These are phyloP conservation scores for Gephyroberyx darwinii DNA, from an alignment of 2,797 vertebrate genomes.

Conservation along the genomic window DNA sequence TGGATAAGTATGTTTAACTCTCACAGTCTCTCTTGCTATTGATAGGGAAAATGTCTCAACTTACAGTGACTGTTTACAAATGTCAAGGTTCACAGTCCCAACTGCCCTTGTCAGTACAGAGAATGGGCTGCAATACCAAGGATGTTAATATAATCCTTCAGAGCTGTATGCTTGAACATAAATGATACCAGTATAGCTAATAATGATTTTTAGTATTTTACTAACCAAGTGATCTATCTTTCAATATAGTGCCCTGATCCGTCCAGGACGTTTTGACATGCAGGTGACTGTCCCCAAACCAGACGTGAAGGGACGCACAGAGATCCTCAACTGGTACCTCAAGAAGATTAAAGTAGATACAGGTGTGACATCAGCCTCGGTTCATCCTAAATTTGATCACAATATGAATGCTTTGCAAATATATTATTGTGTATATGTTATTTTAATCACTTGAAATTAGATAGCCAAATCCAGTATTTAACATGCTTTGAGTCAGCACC, in stretches of 20 bases:
- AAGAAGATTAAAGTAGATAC: conserved; percentile 96
- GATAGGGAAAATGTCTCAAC: conserved; percentile 2
- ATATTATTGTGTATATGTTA: background rate
- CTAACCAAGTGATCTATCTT: conserved; percentile 4
- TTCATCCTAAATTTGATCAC: background rate
- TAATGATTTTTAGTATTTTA: background rate
- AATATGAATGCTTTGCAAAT: background rate
- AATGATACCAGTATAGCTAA: background rate
- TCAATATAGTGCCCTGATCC: conserved; percentile 88
- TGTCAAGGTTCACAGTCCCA: conserved; percentile 10
- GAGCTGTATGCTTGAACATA: background rate
- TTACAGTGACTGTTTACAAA: conserved; percentile 1
- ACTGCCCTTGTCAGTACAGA: conserved; percentile 1
- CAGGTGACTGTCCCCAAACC: conserved; percentile 97
- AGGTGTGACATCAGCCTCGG: conserved; percentile 58
- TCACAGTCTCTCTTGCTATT: background rate
- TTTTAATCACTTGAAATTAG: background rate
- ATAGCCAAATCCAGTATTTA: background rate
- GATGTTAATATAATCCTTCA: background rate
- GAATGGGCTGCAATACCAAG: background rate
- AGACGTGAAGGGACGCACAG: conserved; percentile 95
- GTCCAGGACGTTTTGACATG: conserved; percentile 98
- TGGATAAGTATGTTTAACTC: conserved; percentile 93
- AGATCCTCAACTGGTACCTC: conserved; percentile 98
- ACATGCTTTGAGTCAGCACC: background rate